Percentiles rank a stretch among this genome's conserved stretches.
Evolutionary conservation across 2,113 vertebrate genomes (phyloP).

Genomic region (Perognathus longimembris): DNA sequence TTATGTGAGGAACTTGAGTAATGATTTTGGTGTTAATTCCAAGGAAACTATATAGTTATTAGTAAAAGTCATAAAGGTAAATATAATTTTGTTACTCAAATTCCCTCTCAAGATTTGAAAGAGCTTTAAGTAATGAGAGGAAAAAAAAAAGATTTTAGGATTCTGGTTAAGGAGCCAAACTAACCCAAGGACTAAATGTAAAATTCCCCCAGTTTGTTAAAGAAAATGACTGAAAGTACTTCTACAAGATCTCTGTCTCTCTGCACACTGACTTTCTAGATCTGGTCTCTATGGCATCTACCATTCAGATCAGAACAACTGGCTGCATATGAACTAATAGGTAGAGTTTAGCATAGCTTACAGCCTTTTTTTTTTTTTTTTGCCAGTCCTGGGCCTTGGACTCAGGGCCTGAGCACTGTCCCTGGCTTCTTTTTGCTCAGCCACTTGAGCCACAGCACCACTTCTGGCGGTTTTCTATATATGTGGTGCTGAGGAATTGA

Average conservation of each 20-base stretch:
- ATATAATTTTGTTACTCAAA: not conserved
- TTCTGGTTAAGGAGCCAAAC: not conserved
- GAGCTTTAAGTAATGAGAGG: not conserved
- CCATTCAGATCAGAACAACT: not conserved
- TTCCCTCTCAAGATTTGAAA: not conserved
- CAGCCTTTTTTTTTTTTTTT: too few relatives aligned
- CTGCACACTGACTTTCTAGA: not conserved
- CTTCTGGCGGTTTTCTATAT: too few relatives aligned
- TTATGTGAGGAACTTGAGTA: not conserved
- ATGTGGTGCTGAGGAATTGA: too few relatives aligned
- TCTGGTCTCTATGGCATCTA: not conserved
- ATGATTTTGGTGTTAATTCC: not conserved
- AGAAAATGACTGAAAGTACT: not conserved
- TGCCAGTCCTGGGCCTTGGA: too few relatives aligned
- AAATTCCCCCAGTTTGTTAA: not conserved
- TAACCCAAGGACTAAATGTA: constrained; percentile 24
- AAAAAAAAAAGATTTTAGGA: not conserved
- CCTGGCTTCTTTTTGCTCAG: too few relatives aligned
- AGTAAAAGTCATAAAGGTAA: not conserved
- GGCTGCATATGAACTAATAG: not conserved
- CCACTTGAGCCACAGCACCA: too few relatives aligned
- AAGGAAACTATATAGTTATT: not conserved
- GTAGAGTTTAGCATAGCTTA: not conserved
- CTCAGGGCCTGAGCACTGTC: too few relatives aligned
- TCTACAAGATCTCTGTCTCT: not conserved